phyloP scores from a whole-genome alignment of 1,140 invertebrate genomes.

The Elysia chlorotica region DNA sequence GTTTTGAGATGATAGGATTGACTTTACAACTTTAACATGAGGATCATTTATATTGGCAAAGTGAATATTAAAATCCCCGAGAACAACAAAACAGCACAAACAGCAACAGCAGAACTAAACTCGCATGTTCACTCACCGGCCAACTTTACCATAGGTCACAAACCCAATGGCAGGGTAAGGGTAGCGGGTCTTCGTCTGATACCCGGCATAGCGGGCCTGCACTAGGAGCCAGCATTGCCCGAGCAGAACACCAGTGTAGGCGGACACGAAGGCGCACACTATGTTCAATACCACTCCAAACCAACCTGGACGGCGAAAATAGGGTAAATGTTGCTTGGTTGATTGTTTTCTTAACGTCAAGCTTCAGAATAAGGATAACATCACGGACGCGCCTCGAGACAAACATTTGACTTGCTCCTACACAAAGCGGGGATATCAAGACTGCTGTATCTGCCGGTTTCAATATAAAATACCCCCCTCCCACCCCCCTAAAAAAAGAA shows the following conservation, averaged over 20 bases:
- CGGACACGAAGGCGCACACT: slow-evolving; percentile 68
- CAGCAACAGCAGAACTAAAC: too few relatives aligned
- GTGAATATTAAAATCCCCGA: too few relatives aligned
- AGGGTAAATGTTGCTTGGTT: neutral
- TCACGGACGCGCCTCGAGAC: too few relatives aligned
- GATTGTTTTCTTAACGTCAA: too few relatives aligned
- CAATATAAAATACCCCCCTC: neutral
- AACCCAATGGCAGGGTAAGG: slow-evolving; percentile 74
- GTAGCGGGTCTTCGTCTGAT: slow-evolving; percentile 67
- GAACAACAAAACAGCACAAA: too few relatives aligned
- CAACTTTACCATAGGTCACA: slow-evolving; percentile 67
- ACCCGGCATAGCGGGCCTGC: slow-evolving; percentile 70
- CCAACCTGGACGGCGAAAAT: slow-evolving; percentile 66
- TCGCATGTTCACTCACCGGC: slow-evolving; percentile 67
- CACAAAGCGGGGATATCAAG: neutral
- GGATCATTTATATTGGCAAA: too few relatives aligned
- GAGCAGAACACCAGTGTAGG: slow-evolving; percentile 66
- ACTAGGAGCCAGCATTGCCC: slow-evolving; percentile 76
- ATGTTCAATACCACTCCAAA: slow-evolving; percentile 69
- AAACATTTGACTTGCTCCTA: too few relatives aligned
- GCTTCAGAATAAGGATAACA: too few relatives aligned
- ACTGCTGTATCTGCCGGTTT: neutral
- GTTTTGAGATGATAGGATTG: too few relatives aligned
- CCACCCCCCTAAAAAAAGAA: too few relatives aligned
- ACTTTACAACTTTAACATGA: too few relatives aligned